Evolutionary conservation across 2,113 vertebrate genomes (phyloP).

Genomic region (Butastur rufipennis): DNA sequence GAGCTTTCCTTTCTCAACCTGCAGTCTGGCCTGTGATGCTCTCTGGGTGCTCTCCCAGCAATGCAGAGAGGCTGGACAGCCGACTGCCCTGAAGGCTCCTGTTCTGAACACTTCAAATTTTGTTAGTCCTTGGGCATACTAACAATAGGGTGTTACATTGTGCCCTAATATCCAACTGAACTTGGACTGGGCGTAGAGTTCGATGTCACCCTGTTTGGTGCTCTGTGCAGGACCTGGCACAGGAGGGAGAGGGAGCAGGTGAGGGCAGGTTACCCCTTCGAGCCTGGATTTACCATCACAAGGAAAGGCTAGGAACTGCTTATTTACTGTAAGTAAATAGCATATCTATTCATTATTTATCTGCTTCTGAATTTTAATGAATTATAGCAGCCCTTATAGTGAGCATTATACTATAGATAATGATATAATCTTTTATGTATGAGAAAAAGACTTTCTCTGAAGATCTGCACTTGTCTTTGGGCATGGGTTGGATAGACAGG

Average conservation of each 20-base stretch:
- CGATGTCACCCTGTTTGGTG: rapidly evolving
- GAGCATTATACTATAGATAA: not conserved
- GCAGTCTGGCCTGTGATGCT: not conserved
- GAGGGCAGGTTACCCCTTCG: not conserved
- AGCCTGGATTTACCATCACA: not conserved
- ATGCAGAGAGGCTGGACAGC: not conserved
- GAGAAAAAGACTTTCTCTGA: not conserved
- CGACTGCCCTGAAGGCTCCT: no score
- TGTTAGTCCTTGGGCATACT: no score
- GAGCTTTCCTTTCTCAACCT: not conserved
- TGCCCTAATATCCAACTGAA: rapidly evolving
- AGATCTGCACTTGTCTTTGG: not conserved
- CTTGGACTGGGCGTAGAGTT: rapidly evolving
- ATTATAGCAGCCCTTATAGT: not conserved
- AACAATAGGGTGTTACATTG: rapidly evolving
- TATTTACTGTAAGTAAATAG: not conserved
- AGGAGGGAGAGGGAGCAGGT: not conserved
- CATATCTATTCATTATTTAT: not conserved
- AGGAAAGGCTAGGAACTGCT: not conserved
- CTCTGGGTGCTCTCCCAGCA: not conserved
- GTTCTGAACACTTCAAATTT: not conserved
- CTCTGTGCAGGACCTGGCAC: no score
- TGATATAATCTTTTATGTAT: not conserved
- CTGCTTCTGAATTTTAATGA: not conserved
- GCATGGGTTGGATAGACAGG: not conserved